phyloP scores from a whole-genome alignment of 1,140 invertebrate species.

The Calephelis nemesis region DNA sequence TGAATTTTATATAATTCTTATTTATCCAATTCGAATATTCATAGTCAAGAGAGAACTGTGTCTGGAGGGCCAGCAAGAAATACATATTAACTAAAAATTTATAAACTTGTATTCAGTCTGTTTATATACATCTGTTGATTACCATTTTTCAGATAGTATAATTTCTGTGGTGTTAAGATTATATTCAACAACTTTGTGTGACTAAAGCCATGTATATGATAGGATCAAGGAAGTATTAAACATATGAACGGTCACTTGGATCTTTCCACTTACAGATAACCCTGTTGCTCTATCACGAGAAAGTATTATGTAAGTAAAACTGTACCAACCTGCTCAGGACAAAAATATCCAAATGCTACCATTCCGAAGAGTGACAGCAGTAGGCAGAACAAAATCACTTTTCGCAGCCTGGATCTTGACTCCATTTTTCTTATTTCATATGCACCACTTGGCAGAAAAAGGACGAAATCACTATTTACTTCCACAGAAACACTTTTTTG shows the following conservation, averaged over 20 bases:
- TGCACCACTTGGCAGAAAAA: conserved; percentile 83
- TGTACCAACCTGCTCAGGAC: conserved; percentile 85
- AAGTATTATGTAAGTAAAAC: neutral
- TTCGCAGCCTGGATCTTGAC: conserved; percentile 85
- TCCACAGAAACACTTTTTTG: conserved; percentile 88
- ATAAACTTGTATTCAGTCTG: too few species aligned
- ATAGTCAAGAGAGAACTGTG: too few species aligned
- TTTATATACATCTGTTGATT: too few species aligned
- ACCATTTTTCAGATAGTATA: too few species aligned
- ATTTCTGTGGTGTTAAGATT: too few species aligned
- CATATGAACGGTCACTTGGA: too few species aligned
- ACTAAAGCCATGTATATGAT: too few species aligned
- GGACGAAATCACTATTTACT: conserved; percentile 87
- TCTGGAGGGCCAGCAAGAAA: too few species aligned
- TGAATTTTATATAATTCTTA: neutral
- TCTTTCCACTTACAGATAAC: too few species aligned
- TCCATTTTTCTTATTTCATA: conserved; percentile 90
- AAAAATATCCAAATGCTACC: conserved; percentile 92
- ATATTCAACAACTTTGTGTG: too few species aligned
- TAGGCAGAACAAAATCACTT: conserved; percentile 88
- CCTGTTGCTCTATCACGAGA: too few species aligned
- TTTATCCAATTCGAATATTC: neutral
- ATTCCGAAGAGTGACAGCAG: conserved; percentile 89
- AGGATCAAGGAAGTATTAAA: neutral
- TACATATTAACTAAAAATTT: too few species aligned